Evolutionary conservation across 2,888 invertebrate genomes (phyloP).

Genomic region (Leucophenga maculata): DNA sequence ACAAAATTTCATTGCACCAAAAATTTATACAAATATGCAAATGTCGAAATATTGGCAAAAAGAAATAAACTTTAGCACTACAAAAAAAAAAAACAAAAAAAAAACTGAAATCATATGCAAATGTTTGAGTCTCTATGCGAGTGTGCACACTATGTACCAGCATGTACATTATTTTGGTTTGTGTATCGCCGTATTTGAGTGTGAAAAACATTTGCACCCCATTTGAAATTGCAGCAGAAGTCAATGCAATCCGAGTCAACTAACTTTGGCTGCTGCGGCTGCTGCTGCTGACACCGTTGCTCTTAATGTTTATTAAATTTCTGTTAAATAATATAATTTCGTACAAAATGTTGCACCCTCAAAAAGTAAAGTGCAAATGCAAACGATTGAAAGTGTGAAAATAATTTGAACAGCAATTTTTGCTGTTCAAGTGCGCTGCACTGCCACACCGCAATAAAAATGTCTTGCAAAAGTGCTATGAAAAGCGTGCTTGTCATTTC

Average conservation of each 20-base stretch:
- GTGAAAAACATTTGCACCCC: conserved; percentile 64
- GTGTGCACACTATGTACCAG: conserved; percentile 41
- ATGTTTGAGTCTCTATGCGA: conserved; percentile 66
- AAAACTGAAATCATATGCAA: conserved; percentile 34
- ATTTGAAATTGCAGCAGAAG: conserved; percentile 44
- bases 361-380: conserved; percentile 41
- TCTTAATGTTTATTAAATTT: conserved; percentile 65
- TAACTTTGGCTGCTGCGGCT: conserved; percentile 2
- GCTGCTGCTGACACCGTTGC: conserved; percentile 43
- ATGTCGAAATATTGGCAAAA: conserved; percentile 66
- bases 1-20: conserved; percentile 58
- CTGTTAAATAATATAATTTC: conserved; percentile 63
- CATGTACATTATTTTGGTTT: background rate
- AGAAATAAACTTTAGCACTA: conserved; percentile 23
- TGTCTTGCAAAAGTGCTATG: conserved; percentile 49
- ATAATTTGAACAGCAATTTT: conserved; percentile 58
- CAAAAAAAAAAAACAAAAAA: too few relatives aligned
- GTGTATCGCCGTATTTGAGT: conserved; percentile 62
- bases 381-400: conserved; percentile 64
- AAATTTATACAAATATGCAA: conserved; percentile 67
- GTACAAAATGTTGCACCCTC: conserved; percentile 31
- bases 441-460: conserved; percentile 61
- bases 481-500: background rate
- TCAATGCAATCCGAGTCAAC: conserved; percentile 25
- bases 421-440: too few relatives aligned